A percentile compares a stretch with the other conserved stretches of the same genome.
Conservation (phyloP, 2,888 invertebrate genomes). For the Acleris holmiana region DNA sequence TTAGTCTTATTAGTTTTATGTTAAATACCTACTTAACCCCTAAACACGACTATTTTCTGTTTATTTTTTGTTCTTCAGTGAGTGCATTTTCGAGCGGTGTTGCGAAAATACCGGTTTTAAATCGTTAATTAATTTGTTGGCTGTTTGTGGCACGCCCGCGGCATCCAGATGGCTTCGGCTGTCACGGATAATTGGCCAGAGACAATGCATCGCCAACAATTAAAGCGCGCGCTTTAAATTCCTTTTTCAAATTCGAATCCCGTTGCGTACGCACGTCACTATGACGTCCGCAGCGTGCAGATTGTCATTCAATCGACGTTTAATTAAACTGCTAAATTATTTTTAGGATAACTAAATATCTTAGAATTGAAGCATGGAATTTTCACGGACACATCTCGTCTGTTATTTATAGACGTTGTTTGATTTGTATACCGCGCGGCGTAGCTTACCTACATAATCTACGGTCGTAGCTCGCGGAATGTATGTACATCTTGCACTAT, state of each 20-base stretch:
- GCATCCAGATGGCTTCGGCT: slow-evolving; percentile 13
- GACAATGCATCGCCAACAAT: slow-evolving; percentile 19
- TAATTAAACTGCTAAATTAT: slow-evolving; percentile 20
- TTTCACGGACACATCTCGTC: slow-evolving; percentile 71
- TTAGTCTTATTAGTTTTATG: slow-evolving; percentile 25
- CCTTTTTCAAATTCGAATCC: slow-evolving; percentile 17
- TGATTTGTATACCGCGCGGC: slow-evolving; percentile 72
- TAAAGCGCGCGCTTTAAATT: slow-evolving; percentile 23
- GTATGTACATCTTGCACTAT: slow-evolving; percentile 80
- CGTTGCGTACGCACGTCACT: slow-evolving; percentile 23
- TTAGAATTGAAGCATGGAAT: slow-evolving; percentile 46
- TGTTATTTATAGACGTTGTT: slow-evolving; percentile 77
- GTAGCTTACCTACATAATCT: slow-evolving; percentile 78
- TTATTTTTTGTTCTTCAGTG: background rate
- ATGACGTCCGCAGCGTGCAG: slow-evolving; percentile 24
- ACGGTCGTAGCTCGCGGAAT: slow-evolving; percentile 73
- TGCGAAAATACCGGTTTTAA: background rate
- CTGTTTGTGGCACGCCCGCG: slow-evolving; percentile 10
- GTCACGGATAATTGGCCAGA: slow-evolving; percentile 24
- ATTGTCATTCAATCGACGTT: slow-evolving; percentile 12
- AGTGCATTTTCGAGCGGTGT: background rate
- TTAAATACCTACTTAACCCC: background rate
- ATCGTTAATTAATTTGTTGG: slow-evolving; percentile 5
- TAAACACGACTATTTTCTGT: background rate
- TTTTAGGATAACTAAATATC: slow-evolving; percentile 35